These are phyloP conservation scores for Trochalopteron elliotii DNA, from an alignment of 2,113 vertebrate species.

Conservation along the genomic window DNA sequence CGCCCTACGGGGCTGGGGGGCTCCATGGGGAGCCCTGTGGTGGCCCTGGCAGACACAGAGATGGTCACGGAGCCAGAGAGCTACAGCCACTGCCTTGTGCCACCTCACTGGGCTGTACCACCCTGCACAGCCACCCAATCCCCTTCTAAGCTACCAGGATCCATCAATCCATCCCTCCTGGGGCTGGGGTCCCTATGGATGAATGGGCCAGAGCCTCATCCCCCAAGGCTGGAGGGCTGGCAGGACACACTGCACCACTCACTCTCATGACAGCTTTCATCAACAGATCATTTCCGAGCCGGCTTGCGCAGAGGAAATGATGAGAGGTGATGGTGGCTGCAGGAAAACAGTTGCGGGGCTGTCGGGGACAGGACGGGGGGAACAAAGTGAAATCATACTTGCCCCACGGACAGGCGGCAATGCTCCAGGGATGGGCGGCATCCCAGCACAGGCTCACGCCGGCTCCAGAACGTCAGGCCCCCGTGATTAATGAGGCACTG, in stretches of 20 bases:
- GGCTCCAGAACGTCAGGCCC: background rate
- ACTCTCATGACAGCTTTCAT: background rate
- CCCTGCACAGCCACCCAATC: rapidly evolving
- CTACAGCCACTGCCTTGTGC: rapidly evolving
- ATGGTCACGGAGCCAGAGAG: rapidly evolving
- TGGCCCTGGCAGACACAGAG: rapidly evolving
- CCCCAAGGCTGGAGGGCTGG: rapidly evolving
- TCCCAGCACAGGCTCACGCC: background rate
- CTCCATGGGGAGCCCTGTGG: rapidly evolving
- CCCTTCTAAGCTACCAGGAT: background rate
- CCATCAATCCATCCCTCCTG: background rate
- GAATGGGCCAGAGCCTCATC: background rate
- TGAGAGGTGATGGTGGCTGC: background rate
- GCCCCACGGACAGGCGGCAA: background rate
- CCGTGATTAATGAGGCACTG: background rate
- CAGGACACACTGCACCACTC: background rate
- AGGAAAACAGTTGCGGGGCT: background rate
- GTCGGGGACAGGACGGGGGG: background rate
- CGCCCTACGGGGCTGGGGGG: rapidly evolving
- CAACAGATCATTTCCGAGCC: background rate
- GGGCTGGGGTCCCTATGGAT: background rate
- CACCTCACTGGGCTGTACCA: rapidly evolving
- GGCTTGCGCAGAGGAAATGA: background rate
- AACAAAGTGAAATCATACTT: background rate
- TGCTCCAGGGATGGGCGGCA: background rate